phyloP scores from a whole-genome alignment of 2,113 vertebrate genomes.

The Polyodon spathula region DNA sequence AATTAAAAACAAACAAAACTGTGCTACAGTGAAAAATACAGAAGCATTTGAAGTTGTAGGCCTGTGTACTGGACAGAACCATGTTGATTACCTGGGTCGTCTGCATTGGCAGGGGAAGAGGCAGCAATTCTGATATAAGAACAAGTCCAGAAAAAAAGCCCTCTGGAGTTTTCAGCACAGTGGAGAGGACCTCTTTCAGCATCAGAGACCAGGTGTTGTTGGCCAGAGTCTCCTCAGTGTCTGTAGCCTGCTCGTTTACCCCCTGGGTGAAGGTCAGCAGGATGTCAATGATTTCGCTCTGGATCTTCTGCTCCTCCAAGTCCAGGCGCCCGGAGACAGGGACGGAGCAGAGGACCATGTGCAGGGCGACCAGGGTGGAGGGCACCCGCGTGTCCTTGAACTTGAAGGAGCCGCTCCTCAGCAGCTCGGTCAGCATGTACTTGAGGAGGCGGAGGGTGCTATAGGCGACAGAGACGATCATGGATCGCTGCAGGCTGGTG shows the following conservation, averaged over 20 bases:
- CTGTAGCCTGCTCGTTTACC: constrained; percentile 84
- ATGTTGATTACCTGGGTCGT: constrained; percentile 79
- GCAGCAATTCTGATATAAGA: constrained; percentile 89
- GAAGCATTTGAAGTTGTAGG: too few species aligned
- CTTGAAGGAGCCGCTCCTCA: constrained; percentile 84
- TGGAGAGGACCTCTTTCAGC: constrained; percentile 88
- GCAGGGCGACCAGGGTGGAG: constrained; percentile 77
- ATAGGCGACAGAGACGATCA: constrained; percentile 80
- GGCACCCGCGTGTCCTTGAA: constrained; percentile 93
- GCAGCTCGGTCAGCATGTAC: constrained; percentile 86
- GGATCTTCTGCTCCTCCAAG: constrained; percentile 83
- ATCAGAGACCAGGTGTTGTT: constrained; percentile 98
- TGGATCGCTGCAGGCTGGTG: constrained; percentile 83
- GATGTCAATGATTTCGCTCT: constrained; percentile 86
- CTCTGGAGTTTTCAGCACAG: constrained; percentile 86
- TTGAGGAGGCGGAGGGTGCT: constrained; percentile 80
- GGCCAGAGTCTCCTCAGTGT: constrained; percentile 90
- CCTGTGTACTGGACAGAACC: neutral
- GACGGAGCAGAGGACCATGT: constrained; percentile 94
- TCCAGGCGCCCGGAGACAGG: constrained; percentile 88
- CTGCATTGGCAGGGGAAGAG: constrained; percentile 94
- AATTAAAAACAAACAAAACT: too few species aligned
- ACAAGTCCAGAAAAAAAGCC: constrained; percentile 92
- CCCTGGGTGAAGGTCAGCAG: constrained; percentile 93
- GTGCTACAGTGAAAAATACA: too few species aligned